phyloP scores from a whole-genome alignment of 2,888 invertebrate species.

The Eudasyphora cyanicolor region DNA sequence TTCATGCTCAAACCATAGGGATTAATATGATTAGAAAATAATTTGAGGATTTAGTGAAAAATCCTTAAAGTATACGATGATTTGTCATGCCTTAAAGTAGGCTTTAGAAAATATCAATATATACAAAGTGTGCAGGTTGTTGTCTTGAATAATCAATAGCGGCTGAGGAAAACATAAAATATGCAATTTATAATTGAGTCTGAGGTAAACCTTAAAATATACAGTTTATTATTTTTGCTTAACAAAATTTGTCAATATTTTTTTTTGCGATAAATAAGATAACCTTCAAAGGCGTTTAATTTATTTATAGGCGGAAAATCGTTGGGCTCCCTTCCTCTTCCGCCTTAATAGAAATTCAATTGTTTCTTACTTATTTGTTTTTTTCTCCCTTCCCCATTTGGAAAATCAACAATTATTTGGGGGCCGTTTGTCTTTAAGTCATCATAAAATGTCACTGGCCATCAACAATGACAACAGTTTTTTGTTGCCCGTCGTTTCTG shows the following conservation, averaged over 20 bases:
- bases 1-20: no score
- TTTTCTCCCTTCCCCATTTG: neutral
- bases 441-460: constrained; percentile 17
- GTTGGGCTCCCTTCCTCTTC: neutral
- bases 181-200: no score
- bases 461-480: constrained; percentile 27
- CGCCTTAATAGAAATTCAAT: constrained; percentile 16
- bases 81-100: neutral
- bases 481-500: neutral
- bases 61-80: neutral
- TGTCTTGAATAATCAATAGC: neutral
- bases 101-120: neutral
- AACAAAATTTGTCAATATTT: neutral
- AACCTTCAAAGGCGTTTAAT: neutral
- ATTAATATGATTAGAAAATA: no score
- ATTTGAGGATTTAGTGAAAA: neutral
- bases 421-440: constrained; percentile 10
- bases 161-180: no score
- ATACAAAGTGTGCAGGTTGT: neutral
- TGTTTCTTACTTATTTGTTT: neutral
- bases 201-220: neutral
- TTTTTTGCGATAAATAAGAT: no score
- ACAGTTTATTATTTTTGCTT: neutral
- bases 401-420: constrained; percentile 19
- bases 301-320: constrained; percentile 14